Evolutionary conservation across 23 tunicate genomes (phyloP), one percentile per base, ranked within the genome.

Genomic region (Trididemnum clinides): DNA sequence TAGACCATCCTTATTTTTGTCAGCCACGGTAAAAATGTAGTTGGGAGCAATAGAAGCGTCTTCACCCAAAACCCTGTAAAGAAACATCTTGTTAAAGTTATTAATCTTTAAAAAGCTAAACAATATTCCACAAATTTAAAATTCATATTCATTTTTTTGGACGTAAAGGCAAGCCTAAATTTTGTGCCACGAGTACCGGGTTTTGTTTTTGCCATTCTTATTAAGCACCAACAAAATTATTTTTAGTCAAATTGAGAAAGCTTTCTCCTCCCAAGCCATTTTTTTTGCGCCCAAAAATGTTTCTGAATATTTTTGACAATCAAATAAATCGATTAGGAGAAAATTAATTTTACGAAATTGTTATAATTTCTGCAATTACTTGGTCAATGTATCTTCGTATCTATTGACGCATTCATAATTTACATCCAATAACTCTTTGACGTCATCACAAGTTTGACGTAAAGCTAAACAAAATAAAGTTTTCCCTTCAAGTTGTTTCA

Each of bases 21-120:
- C 87, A 28, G 66, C 80, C 4, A 83, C 27, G 0, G 87, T 49
- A 54, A 83, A 83, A 1, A 83, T 71, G 49, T 83, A 83, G 21
- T 21, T 66, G 7, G 87, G 79, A n/a, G 87, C 87, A n/a, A 83
- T 31, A 0, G 50, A 49, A 0, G 79, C 32, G 33, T 83, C 87
- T 15, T 83, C 33, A 2, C 49, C 57, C n/a, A 83, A 37, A 73
- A 73, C 80, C 2, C 80, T 73, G 28, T 2, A 37, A 73, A 73
- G 19, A 18, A 19, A 59, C 20, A 59, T 10, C 21, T 10, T 59
- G n/a, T n/a, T n/a, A n/a, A n/a, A n/a, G n/a, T n/a, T n/a, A n/a
- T n/a, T n/a, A n/a, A n/a, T n/a, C n/a, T n/a, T n/a, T n/a, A n/a
- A n/a, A n/a, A n/a, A n/a, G n/a, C n/a, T n/a, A n/a, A n/a, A n/a